Base-by-base conservation (phyloP, 92 coral and sea anemone species). In the Actinernus sp. region DNA sequence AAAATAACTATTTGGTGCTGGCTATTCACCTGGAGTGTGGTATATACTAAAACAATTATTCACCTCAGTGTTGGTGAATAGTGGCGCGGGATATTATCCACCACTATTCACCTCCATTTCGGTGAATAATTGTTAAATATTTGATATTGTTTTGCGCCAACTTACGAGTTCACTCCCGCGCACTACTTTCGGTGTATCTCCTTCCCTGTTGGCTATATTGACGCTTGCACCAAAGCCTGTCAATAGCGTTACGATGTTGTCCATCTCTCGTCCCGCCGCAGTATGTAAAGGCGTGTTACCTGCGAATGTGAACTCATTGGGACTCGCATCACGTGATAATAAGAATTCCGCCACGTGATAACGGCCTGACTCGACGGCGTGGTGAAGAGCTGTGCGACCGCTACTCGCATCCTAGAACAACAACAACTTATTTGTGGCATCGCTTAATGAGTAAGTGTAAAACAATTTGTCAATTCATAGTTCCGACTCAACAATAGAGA, bases 211-310 rank as follows among this genome's bases (percentile, higher is more conserved):
- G 37, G 92, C 79, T 27, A 91, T 56, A 43, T 84, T 87, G 1
- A 86, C 95, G 65, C 88, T 89, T 2, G 97, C 99, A 22, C 97
- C 99, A 43, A 68, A 66, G 28, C 54, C 38, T 54, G 83, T 19
- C 46, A 95, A 67, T 26, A 95, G 65, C 22, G 60, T 71, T 13
- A 81, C 85, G 79, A 95, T 87, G 38, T 73, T 82, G 9, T 91
- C 89, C 99, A 95, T 95, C 28, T 82, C 87, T 7, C 97, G 88
- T 3, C 99, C 99, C 45, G 95, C 81, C 48, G 99, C 99, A 12
- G 99, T 91, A 43, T 95, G 99, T 13, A 95, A 62, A 19, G 97
- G 80, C n/a, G 97, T 95, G 63, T 95, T 95, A 11, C 99, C 97
- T 2, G 99, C 81, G 64, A 69, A 91, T 3, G 99, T 95, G 26